Evolutionary conservation across 2,113 vertebrate species (phyloP), one percentile per base, ranked within the genome.

Genomic region (Felis catus): DNA sequence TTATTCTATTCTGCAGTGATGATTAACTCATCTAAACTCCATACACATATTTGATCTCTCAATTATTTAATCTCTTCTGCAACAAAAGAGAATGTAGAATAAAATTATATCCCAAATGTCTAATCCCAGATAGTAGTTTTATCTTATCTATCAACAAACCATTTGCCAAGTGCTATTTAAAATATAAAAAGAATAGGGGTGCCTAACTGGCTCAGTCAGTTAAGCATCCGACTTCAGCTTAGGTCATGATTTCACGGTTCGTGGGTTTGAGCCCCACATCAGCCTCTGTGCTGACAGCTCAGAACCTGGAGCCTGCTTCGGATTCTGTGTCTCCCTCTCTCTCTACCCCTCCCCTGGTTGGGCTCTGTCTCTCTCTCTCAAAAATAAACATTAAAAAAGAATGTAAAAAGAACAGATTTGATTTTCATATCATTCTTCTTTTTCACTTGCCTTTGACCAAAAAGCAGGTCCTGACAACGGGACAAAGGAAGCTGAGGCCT

Each of bases 381-480:
- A 61, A 61, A 23, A 23, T 23, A 61, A 61, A 61, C 58, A 61
- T 23, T 65, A 14, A 29, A 31, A 55, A 55, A 55, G 29, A 65
- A 45, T 76, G 25, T 45, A 76, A 76, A 29, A 29, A 76, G 73
- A 76, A 45, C 14, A 76, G 7, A 92, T 81, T 39, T 76, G 5
- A 68, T 58, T 70, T 91, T 74, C 55, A 81, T 58, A 19, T 74
- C 66, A 80, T 19, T 80, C 66, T 91, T 63, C 21, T 84, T 70
- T 94, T 86, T 80, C 65, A 91, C 7, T 76, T 96, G 36, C 4
- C 13, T 82, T 96, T 94, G 66, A 82, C 76, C 23, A 23, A 83
- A 87, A 87, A 66, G 1, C 25, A 58, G 39, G 27, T 63, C 39
- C 63, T 85, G 53, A 51, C 41, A 39, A 96, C 55, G 36, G 13